phyloP scores from a whole-genome alignment of 2,888 invertebrate genomes.

The Shargacucullia verbasci region DNA sequence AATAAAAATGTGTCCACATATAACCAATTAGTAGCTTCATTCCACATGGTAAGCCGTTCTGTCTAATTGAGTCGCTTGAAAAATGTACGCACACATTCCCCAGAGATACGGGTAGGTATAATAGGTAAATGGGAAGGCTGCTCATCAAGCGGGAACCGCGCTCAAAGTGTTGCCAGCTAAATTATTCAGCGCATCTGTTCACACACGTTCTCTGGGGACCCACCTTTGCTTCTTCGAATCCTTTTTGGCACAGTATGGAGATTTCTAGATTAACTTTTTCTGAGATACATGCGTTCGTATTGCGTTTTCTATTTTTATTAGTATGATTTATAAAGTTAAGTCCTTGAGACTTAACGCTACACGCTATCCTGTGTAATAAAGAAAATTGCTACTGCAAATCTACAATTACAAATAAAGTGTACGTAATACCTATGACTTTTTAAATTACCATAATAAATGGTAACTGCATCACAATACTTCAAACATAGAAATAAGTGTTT shows the following conservation, averaged over 20 bases:
- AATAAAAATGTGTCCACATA: conserved; percentile 4
- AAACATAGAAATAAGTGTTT: no score
- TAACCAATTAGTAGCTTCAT: conserved; percentile 54
- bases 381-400: no score
- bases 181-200: conserved; percentile 75
- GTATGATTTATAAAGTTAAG: not conserved
- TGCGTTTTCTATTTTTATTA: not conserved
- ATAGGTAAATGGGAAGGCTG: conserved; percentile 55
- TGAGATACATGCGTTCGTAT: not conserved
- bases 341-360: no score
- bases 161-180: conserved; percentile 71
- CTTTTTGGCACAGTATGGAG: conserved; percentile 70
- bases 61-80: conserved; percentile 60
- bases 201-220: conserved; percentile 62
- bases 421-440: no score
- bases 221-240: conserved; percentile 51
- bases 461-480: no score
- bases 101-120: conserved; percentile 39
- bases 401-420: no score
- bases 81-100: conserved; percentile 48
- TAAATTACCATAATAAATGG: no score
- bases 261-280: conserved; percentile 58
- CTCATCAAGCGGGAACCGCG: conserved; percentile 60
- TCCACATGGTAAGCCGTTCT: conserved; percentile 56
- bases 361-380: no score